Conservation (phyloP, 1,140 invertebrate species). For the Varroa destructor region DNA sequence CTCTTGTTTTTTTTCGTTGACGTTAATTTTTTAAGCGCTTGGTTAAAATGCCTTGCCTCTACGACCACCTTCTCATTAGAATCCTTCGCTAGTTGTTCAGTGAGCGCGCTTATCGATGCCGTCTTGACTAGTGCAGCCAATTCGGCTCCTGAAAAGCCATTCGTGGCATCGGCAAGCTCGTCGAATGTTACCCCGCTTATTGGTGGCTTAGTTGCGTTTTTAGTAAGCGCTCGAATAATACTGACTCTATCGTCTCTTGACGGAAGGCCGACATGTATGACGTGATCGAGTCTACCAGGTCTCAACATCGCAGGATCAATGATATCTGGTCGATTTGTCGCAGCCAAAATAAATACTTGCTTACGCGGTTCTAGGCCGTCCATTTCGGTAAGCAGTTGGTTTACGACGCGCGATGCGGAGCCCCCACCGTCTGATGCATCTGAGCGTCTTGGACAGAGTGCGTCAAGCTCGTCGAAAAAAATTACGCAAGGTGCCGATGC, state of each 20-base stretch:
- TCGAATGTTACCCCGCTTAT: constrained; percentile 43
- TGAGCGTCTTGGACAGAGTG: constrained; percentile 76
- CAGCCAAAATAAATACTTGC: constrained; percentile 80
- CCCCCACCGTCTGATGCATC: constrained; percentile 51
- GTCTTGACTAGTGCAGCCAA: constrained; percentile 69
- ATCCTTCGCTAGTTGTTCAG: constrained; percentile 47
- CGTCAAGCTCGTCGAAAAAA: constrained; percentile 98
- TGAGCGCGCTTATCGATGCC: constrained; percentile 61
- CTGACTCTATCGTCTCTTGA: constrained; percentile 61
- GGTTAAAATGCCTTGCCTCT: constrained; percentile 4
- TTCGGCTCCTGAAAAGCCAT: constrained; percentile 58
- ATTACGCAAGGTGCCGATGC: constrained; percentile 96
- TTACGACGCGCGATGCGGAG: constrained; percentile 61
- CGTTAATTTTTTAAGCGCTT: not conserved
- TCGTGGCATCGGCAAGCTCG: not conserved
- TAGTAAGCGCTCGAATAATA: constrained; percentile 78
- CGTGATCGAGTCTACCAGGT: constrained; percentile 83
- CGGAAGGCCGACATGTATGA: constrained; percentile 85
- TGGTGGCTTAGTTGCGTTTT: constrained; percentile 61
- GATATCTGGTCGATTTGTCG: constrained; percentile 91
- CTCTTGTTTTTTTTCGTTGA: not conserved
- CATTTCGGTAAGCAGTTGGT: constrained; percentile 96
- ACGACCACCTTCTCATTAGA: constrained; percentile 31
- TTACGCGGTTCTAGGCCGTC: constrained; percentile 80
- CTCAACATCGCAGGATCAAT: constrained; percentile 88